Evolutionary conservation across 2,113 vertebrate species (phyloP).

Genomic region (Cisticola juncidis): DNA sequence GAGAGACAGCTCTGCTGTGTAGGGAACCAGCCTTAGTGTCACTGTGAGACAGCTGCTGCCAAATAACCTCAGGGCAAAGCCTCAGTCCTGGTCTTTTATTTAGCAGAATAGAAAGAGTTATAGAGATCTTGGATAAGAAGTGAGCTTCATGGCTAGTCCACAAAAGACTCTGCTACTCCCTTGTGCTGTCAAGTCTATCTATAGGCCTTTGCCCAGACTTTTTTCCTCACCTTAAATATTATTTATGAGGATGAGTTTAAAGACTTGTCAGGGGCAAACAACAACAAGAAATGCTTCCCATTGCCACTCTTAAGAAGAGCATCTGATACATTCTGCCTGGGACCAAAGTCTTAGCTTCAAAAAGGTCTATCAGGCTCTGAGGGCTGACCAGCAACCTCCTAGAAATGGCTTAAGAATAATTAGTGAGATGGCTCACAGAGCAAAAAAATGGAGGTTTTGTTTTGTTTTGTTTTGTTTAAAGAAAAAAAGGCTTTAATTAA

Average conservation of each 20-base stretch:
- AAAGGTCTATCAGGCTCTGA: too few species aligned
- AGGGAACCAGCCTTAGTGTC: neutral
- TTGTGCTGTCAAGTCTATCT: neutral
- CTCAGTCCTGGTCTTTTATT: neutral
- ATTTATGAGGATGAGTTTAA: neutral
- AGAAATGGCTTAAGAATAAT: too few species aligned
- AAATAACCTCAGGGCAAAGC: neutral
- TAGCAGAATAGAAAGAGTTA: neutral
- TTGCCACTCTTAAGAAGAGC: neutral
- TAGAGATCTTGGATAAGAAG: neutral
- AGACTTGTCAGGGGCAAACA: neutral
- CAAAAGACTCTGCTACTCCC: neutral
- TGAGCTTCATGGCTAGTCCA: neutral
- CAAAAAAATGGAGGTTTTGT: too few species aligned
- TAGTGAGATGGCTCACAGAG: too few species aligned
- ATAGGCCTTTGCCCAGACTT: neutral
- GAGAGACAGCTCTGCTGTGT: neutral
- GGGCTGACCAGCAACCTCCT: too few species aligned
- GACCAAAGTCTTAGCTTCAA: too few species aligned
- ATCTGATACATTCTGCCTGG: too few species aligned
- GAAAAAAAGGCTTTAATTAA: too few species aligned
- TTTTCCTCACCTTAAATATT: neutral
- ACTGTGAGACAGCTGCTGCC: neutral
- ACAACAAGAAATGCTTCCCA: neutral
- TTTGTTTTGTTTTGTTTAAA: too few species aligned